Conservation (phyloP, 2,113 vertebrate species). For the Anhinga anhinga region DNA sequence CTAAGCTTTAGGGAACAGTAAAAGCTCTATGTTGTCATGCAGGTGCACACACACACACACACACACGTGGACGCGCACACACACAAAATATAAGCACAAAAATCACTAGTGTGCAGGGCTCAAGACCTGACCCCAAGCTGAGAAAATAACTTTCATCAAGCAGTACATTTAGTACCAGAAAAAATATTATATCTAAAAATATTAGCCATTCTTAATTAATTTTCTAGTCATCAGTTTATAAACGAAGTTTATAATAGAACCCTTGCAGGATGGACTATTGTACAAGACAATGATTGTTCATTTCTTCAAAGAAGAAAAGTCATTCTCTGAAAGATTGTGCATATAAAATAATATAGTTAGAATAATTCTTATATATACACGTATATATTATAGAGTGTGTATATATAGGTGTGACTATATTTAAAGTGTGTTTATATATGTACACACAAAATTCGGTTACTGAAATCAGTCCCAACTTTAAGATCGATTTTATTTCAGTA, state of each 20-base stretch:
- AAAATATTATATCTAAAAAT: background rate
- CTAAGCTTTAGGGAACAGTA: background rate
- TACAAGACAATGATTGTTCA: background rate
- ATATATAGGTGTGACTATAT: background rate
- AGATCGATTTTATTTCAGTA: conserved; percentile 23
- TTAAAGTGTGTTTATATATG: background rate
- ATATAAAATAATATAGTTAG: background rate
- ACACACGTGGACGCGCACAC: accelerated
- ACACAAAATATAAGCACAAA: background rate
- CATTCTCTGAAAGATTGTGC: background rate
- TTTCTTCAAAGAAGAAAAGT: background rate
- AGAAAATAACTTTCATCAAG: background rate
- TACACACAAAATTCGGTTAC: background rate
- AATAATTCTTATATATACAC: background rate
- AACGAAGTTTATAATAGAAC: background rate
- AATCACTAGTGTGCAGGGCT: background rate
- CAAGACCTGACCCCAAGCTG: background rate
- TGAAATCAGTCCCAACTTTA: conserved; percentile 35
- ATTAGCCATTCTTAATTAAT: background rate
- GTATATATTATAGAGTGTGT: background rate
- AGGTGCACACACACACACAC: background rate
- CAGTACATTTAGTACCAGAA: background rate
- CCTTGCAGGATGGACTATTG: background rate
- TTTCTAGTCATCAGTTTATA: background rate
- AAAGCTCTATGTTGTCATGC: background rate